phyloP scores from a whole-genome alignment of 2,797 vertebrate genomes.

The Menidia menidia region DNA sequence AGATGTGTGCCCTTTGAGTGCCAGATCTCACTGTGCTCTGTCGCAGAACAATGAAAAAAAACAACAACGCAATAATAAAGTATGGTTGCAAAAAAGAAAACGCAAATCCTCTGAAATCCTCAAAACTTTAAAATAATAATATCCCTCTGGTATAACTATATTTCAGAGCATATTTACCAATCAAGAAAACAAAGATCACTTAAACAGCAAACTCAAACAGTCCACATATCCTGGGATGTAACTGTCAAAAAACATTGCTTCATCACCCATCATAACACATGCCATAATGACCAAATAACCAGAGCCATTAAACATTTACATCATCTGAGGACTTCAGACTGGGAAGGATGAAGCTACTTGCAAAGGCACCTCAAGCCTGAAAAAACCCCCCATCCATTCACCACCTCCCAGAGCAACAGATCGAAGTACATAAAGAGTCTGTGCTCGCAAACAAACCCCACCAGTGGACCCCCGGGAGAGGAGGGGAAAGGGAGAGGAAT shows the following conservation, averaged over 20 bases:
- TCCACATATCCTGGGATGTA: constrained; percentile 62
- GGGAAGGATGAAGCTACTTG: constrained; percentile 39
- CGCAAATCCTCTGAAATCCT: too few relatives aligned
- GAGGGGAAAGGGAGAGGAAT: constrained; percentile 49
- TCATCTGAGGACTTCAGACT: constrained; percentile 57
- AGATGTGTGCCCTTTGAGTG: too few relatives aligned
- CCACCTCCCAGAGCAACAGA: constrained; percentile 66
- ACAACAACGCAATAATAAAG: too few relatives aligned
- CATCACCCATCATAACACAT: constrained; percentile 76
- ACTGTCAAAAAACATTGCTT: constrained; percentile 65
- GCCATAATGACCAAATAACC: constrained; percentile 75
- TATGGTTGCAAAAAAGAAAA: too few relatives aligned
- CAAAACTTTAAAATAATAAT: too few relatives aligned
- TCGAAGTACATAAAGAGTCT: constrained; percentile 79
- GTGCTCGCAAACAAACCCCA: constrained; percentile 72
- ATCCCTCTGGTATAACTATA: neutral
- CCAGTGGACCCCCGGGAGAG: constrained; percentile 64
- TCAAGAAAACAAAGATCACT: constrained; percentile 42
- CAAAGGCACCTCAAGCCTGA: constrained; percentile 60
- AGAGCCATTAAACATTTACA: constrained; percentile 80
- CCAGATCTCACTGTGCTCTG: too few relatives aligned
- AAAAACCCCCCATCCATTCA: constrained; percentile 62
- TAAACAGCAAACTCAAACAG: constrained; percentile 71
- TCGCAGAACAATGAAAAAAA: too few relatives aligned
- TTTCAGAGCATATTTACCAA: constrained; percentile 25